phyloP scores from a whole-genome alignment of 2,797 vertebrate genomes.

The Darevskia mixta region DNA sequence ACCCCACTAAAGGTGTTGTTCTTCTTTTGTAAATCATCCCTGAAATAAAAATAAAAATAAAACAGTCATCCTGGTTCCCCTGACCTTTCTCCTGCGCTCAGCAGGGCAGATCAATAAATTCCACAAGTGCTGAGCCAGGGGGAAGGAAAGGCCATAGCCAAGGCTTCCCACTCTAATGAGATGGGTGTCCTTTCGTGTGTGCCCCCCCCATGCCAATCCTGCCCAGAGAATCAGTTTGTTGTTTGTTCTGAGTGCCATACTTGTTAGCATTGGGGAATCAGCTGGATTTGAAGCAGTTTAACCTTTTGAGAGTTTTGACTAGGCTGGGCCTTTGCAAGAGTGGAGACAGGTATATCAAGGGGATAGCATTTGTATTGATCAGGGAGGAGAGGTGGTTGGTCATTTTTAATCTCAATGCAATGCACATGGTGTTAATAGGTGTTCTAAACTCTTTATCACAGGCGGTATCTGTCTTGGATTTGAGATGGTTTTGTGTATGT shows the following conservation, averaged over 20 bases:
- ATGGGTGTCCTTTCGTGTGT: neutral
- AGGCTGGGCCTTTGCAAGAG: neutral
- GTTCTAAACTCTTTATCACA: too few relatives aligned
- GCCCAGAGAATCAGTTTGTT: accelerated
- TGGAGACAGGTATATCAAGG: neutral
- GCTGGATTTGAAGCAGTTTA: neutral
- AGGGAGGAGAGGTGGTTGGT: neutral
- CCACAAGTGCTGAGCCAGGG: constrained; percentile 14
- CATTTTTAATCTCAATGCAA: neutral
- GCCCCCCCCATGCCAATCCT: accelerated
- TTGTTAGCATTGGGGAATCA: neutral
- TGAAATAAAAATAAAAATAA: neutral
- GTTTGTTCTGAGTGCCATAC: neutral
- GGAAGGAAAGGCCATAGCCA: neutral
- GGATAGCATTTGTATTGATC: accelerated
- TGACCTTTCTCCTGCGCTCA: constrained; percentile 22
- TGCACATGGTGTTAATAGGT: too few relatives aligned
- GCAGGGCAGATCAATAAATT: neutral
- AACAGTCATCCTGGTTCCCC: constrained; percentile 9
- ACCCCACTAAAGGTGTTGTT: neutral
- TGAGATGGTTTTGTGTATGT: too few relatives aligned
- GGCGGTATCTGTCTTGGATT: too few relatives aligned
- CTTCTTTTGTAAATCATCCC: neutral
- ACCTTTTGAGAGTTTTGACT: neutral
- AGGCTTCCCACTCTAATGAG: constrained; percentile 20